These are phyloP conservation scores for Dicyrtoma fusca DNA, from an alignment of 2,888 invertebrate species.

Conservation along the genomic window DNA sequence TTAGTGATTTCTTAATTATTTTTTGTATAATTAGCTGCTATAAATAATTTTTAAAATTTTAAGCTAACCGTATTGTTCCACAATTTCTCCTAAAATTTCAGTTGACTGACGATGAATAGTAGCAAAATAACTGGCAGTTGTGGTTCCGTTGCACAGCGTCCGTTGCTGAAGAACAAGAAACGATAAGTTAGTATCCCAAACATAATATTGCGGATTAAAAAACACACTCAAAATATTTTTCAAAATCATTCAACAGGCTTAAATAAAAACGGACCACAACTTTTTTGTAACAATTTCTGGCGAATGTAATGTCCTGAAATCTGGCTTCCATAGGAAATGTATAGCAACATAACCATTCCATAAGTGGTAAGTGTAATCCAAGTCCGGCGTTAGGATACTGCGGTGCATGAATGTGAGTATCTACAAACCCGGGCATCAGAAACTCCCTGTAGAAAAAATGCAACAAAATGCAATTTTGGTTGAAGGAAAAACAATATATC, in stretches of 20 bases:
- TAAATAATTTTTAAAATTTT: neutral
- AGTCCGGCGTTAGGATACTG: conserved; percentile 85
- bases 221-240: neutral
- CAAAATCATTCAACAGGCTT: neutral
- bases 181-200: no score
- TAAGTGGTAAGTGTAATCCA: conserved; percentile 75
- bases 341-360: conserved; percentile 83
- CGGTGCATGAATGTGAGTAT: conserved; percentile 87
- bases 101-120: conserved; percentile 75
- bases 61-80: conserved; percentile 62
- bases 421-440: conserved; percentile 84
- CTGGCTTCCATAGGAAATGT: conserved; percentile 82
- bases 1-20: no score
- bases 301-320: conserved; percentile 71
- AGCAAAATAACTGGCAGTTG: conserved; percentile 86
- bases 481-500: conserved; percentile 26
- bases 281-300: conserved; percentile 72
- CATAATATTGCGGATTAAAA: neutral
- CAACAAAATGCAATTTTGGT: no score
- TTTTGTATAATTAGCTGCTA: no score
- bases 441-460: conserved; percentile 63
- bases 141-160: conserved; percentile 78
- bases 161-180: conserved; percentile 65
- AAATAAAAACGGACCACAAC: conserved; percentile 70
- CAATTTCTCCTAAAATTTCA: conserved; percentile 71